Evolutionary conservation across 2,888 invertebrate species (phyloP).

Genomic region (Liodrosophila aerea): DNA sequence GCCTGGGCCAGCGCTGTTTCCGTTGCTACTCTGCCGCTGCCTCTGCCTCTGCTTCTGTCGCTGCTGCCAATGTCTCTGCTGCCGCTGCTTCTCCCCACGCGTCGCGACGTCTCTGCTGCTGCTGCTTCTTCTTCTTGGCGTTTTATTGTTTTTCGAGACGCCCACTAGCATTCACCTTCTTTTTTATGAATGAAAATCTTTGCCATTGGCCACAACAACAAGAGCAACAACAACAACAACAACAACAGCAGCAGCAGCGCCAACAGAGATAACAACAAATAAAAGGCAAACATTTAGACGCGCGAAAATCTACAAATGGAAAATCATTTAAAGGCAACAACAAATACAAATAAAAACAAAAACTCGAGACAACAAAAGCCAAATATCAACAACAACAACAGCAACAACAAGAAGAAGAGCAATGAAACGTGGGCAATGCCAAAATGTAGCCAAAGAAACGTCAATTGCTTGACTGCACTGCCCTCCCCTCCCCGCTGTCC

Average conservation of each 20-base stretch:
- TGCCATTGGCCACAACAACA: conserved; percentile 46
- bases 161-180: conserved; percentile 64
- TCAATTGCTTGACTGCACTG: conserved; percentile 36
- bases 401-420: no score
- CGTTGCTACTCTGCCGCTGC: conserved; percentile 28
- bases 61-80: conserved; percentile 43
- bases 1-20: conserved; percentile 48
- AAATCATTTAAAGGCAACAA: conserved; percentile 68
- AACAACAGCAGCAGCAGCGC: conserved; percentile 28
- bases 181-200: conserved; percentile 71
- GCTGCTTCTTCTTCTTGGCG: conserved; percentile 23
- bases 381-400: conserved; percentile 17
- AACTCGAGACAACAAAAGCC: neutral
- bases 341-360: conserved; percentile 15
- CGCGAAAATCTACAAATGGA: conserved; percentile 75
- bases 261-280: conserved; percentile 27
- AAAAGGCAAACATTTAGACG: conserved; percentile 52
- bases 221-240: conserved; percentile 23
- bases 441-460: conserved; percentile 51
- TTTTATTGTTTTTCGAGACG: conserved; percentile 72
- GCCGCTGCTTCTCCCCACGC: neutral
- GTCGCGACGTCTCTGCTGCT: conserved; percentile 13
- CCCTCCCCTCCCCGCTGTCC: neutral
- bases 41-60: conserved; percentile 3
- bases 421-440: conserved; percentile 32